These are phyloP conservation scores for Salticus scenicus DNA, from an alignment of 2,888 invertebrate genomes.

Conservation along the genomic window DNA sequence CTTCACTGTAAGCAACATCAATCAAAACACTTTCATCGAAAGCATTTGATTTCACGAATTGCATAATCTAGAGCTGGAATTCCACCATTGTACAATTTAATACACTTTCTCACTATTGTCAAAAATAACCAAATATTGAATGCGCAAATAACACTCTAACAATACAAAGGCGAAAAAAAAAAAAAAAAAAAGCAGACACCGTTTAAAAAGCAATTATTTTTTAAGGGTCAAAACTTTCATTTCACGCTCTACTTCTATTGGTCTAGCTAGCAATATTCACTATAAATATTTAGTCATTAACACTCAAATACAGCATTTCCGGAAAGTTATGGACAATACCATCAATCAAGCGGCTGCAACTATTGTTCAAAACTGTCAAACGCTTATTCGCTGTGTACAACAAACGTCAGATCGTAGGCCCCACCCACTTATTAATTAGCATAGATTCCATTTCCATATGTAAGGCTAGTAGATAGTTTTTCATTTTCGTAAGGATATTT, in stretches of 20 bases:
- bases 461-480: no score
- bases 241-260: slow-evolving; percentile 1
- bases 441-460: not conserved
- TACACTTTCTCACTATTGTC: not conserved
- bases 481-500: no score
- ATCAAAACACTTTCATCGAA: no score
- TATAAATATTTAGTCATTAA: not conserved
- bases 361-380: not conserved
- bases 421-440: not conserved
- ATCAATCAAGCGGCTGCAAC: not conserved
- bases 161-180: no score
- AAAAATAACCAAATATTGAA: no score
- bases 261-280: not conserved
- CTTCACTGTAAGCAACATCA: no score
- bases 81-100: no score
- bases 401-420: not conserved
- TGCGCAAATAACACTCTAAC: no score
- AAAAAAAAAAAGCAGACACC: not conserved
- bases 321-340: not conserved
- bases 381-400: not conserved
- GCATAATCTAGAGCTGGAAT: no score
- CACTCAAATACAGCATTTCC: not conserved
- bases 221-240: not conserved
- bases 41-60: no score
- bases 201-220: slow-evolving; percentile 4